These are phyloP conservation scores for Lamprologus ornatipinnis DNA, from an alignment of 2,113 vertebrate genomes.

Conservation along the genomic window DNA sequence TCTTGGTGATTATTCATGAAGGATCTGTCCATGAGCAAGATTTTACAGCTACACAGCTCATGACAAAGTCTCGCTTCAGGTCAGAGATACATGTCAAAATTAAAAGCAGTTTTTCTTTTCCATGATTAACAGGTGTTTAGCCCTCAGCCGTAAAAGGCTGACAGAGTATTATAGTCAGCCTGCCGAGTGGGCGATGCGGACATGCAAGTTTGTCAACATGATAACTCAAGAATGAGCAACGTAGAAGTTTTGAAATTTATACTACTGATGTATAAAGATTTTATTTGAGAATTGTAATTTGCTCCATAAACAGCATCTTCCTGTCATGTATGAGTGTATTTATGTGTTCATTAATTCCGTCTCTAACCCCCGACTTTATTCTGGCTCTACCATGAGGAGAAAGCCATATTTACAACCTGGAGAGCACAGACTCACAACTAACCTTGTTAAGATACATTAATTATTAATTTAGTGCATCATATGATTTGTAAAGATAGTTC, in stretches of 20 bases:
- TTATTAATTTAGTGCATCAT: not conserved
- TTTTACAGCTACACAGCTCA: not conserved
- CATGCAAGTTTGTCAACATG: not conserved
- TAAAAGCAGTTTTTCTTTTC: not conserved
- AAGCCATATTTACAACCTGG: not conserved
- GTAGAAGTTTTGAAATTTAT: not conserved
- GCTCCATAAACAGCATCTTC: not conserved
- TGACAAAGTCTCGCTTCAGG: not conserved
- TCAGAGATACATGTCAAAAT: not conserved
- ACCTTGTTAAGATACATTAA: not conserved
- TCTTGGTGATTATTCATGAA: not conserved
- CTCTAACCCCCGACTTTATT: not conserved
- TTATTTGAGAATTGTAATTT: not conserved
- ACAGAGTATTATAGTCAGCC: not conserved
- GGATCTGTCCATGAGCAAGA: not conserved
- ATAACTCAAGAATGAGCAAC: not conserved
- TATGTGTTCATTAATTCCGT: not conserved
- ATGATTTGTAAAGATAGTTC: not conserved
- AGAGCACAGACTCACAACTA: not conserved
- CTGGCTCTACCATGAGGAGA: not conserved
- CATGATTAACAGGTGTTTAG: not conserved
- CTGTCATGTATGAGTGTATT: not conserved
- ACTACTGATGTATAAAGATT: not conserved
- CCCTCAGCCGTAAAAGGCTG: not conserved
- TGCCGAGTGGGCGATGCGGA: accelerated